These are phyloP conservation scores for Chaunax sp. DNA, from an alignment of 2,797 vertebrate genomes.

Conservation along the genomic window DNA sequence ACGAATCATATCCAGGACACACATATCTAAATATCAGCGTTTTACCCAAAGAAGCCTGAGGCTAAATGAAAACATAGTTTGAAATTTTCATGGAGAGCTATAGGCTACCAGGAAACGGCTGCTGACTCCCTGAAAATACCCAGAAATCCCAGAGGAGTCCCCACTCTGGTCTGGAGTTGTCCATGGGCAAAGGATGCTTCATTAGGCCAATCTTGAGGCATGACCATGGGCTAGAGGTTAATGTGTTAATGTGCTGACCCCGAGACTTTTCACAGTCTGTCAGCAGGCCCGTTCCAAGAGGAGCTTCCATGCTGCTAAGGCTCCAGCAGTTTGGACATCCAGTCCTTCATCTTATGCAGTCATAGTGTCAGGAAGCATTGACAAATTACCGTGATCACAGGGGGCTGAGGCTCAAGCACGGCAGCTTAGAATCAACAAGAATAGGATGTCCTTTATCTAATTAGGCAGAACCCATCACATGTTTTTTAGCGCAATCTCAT, in stretches of 20 bases:
- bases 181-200: constrained; percentile 31
- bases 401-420: constrained; percentile 25
- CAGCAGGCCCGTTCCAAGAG: constrained; percentile 35
- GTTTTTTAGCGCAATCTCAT: constrained; percentile 34
- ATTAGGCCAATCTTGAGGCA: constrained; percentile 39
- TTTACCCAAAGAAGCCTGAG: constrained; percentile 19
- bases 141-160: constrained; percentile 1
- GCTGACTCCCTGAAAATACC: constrained; percentile 3
- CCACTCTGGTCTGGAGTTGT: background rate
- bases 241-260: constrained; percentile 44
- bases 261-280: constrained; percentile 30
- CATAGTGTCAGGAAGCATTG: constrained; percentile 39
- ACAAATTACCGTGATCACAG: constrained; percentile 67
- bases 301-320: background rate
- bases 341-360: constrained; percentile 42
- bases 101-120: constrained; percentile 23
- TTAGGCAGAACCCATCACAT: constrained; percentile 47
- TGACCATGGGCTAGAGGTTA: constrained; percentile 45
- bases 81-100: constrained; percentile 23
- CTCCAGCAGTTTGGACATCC: constrained; percentile 17
- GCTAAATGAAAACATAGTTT: constrained; percentile 33
- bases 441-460: constrained; percentile 58
- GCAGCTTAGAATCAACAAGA: constrained; percentile 51
- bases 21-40: constrained; percentile 2
- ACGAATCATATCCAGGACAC: constrained; percentile 4